Base-by-base conservation (phyloP, 2,113 vertebrate species). In the Prochilodus magdalenae region DNA sequence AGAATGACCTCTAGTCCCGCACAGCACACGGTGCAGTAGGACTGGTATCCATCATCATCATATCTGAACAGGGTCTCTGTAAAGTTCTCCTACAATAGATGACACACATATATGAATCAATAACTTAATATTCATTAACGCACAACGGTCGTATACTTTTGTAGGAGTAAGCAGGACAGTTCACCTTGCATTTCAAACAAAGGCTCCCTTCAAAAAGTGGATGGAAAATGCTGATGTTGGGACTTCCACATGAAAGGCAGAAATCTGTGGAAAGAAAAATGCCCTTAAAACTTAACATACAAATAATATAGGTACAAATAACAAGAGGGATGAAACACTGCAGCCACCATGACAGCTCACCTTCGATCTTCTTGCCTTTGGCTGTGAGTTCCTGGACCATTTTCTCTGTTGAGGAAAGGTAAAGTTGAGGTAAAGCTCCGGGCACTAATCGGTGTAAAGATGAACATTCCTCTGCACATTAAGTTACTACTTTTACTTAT, bases 21-120 rank as follows among this genome's bases (percentile, higher is more conserved):
- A 0, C 98, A 99, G 90, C 97, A 99, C 60, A 99, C 92, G 0
- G 96, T 95, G 86, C 98, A 99, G 22, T 99, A 99, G 0, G 97
- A 97, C 91, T 99, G 97, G 89, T 98, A 99, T 3, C 97, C 97
- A 0, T 99, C 98, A 0, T 98, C 96, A 0, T 99, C 98, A 0
- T 98, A 99, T 88, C 97, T 96, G 87, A 95, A 99, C 84, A 97
- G 94, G 0, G 96, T 95, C 91, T 99, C 97, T 1, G 93, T 91
- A 83, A 98, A 97, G 87, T 97, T 97, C 70, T 93, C 96, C 97
- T 99, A 87, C 60, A 30, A 71, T 77, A 44, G 40, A 63, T 18
- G 51, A 51, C 18, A 75, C 60, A 51, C 5, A 26, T 24, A 84
- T 5, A 49, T 6, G 12, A 65, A 6, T 44, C 8, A 44, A 44